Conservation (phyloP, 2,888 invertebrate genomes). For the Osedax fenrisi region DNA sequence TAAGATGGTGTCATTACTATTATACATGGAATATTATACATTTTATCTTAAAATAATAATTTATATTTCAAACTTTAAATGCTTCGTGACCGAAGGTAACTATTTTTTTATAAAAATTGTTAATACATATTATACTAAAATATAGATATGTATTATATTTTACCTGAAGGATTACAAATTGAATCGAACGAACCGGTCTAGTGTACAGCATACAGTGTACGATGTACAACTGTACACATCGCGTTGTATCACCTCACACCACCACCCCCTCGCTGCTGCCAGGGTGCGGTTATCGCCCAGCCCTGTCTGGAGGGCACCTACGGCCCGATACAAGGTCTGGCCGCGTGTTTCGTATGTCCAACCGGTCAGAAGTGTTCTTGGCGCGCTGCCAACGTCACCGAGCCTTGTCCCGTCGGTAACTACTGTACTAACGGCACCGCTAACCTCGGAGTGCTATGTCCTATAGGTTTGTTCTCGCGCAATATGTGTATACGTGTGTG, state of each 20-base stretch:
- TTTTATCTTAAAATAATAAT: too few relatives aligned
- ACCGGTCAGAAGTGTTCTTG: conserved; percentile 37
- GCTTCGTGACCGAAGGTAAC: too few relatives aligned
- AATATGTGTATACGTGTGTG: too few relatives aligned
- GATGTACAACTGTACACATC: conserved; percentile 41
- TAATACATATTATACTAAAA: too few relatives aligned
- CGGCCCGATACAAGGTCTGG: conserved; percentile 31
- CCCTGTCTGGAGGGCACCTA: neutral
- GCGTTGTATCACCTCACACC: conserved; percentile 45
- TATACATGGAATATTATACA: too few relatives aligned
- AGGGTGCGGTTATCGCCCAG: neutral
- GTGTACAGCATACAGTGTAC: too few relatives aligned
- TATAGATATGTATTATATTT: too few relatives aligned
- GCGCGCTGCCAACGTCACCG: conserved; percentile 36
- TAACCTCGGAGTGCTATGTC: conserved; percentile 43
- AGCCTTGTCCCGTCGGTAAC: conserved; percentile 43
- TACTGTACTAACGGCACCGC: conserved; percentile 45
- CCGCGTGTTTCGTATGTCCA: conserved; percentile 41
- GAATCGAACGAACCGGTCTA: too few relatives aligned
- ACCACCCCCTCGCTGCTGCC: conserved; percentile 43
- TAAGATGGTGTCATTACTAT: too few relatives aligned
- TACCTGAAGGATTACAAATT: too few relatives aligned
- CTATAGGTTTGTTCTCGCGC: conserved; percentile 38
- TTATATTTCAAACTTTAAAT: too few relatives aligned
- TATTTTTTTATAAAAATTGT: too few relatives aligned